These are phyloP conservation scores for Trichogramma dendrolimi DNA, from an alignment of 2,888 invertebrate genomes.

Conservation along the genomic window DNA sequence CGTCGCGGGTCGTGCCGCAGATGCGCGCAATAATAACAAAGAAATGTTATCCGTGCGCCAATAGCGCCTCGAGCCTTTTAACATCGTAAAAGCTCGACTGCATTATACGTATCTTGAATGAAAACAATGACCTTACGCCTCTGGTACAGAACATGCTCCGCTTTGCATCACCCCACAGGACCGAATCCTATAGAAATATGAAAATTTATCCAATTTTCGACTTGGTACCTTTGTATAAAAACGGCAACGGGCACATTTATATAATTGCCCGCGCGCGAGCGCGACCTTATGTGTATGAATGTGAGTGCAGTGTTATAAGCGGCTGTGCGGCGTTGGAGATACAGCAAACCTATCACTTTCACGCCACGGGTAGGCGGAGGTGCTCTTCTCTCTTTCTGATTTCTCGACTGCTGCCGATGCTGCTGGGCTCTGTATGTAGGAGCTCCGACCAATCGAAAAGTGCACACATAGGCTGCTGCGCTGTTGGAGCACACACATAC, in stretches of 20 bases:
- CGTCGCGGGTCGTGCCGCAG: too few species aligned
- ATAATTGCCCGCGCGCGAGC: conserved; percentile 16
- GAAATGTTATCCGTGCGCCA: too few species aligned
- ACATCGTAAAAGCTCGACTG: too few species aligned
- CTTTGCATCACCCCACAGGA: too few species aligned
- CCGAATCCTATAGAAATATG: too few species aligned
- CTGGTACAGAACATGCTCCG: too few species aligned
- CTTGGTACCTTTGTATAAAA: too few species aligned
- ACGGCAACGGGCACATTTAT: conserved; percentile 14
- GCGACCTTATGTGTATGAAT: not conserved
- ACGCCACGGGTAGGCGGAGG: conserved; percentile 20
- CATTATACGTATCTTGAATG: too few species aligned
- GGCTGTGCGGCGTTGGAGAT: not conserved
- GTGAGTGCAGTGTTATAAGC: conserved; percentile 12
- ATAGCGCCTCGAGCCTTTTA: too few species aligned
- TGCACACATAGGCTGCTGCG: not conserved
- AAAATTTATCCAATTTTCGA: too few species aligned
- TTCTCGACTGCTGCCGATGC: not conserved
- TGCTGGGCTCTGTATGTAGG: not conserved
- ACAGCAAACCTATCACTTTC: conserved; percentile 14
- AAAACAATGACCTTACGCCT: too few species aligned
- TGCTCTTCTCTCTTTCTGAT: not conserved
- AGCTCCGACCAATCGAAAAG: not conserved
- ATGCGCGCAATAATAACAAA: too few species aligned
- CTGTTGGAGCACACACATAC: not conserved